phyloP scores from a whole-genome alignment of 2,113 vertebrate genomes.

The Carassius auratus region DNA sequence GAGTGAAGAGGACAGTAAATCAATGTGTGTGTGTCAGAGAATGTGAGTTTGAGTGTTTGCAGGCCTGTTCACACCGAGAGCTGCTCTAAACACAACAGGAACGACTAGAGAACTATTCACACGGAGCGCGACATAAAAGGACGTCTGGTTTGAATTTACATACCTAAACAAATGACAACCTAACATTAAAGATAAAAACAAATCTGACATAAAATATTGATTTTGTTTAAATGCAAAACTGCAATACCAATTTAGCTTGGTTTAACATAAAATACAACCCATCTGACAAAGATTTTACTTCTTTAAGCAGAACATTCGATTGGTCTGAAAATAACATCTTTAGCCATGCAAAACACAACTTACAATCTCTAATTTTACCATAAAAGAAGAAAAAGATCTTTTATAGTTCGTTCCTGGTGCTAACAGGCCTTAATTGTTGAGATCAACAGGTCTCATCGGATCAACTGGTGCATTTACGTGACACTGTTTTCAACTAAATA shows the following conservation, averaged over 20 bases:
- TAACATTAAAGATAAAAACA: background rate
- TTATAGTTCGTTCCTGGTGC: too few species aligned
- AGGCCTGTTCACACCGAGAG: background rate
- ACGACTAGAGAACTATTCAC: background rate
- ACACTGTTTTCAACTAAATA: too few species aligned
- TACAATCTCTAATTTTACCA: background rate
- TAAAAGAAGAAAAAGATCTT: background rate
- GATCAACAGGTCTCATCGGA: too few species aligned
- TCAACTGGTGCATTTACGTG: too few species aligned
- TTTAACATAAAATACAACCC: background rate
- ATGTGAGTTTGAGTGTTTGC: slow-evolving; percentile 15
- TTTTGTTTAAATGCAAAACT: background rate
- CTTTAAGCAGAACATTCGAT: too few species aligned
- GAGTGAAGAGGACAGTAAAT: slow-evolving; percentile 58
- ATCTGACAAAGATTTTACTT: background rate
- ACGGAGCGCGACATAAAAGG: background rate
- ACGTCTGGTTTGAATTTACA: background rate
- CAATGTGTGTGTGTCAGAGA: slow-evolving; percentile 10
- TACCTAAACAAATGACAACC: background rate
- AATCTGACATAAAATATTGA: background rate
- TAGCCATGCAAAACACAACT: background rate
- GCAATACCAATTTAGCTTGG: background rate
- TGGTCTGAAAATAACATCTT: background rate
- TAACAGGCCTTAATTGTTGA: too few species aligned
- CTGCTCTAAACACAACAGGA: background rate